Base-by-base conservation (phyloP, 2,888 invertebrate species). In the Cheiracanthium punctorium region DNA sequence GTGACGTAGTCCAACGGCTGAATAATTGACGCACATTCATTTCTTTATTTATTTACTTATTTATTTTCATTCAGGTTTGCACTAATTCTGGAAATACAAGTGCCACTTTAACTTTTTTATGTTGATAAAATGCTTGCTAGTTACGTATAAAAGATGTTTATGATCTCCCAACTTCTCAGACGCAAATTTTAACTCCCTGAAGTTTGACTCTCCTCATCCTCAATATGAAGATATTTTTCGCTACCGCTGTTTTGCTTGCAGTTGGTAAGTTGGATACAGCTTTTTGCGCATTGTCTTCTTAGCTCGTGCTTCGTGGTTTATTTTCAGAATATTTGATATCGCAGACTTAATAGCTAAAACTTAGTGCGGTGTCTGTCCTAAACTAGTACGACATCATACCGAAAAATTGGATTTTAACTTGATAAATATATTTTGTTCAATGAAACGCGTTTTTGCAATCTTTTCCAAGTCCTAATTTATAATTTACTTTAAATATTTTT, bases 181-280 rank as follows among this genome's bases (percentile, higher is more conserved):
- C 32, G 30, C 4, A 43, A 43, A 71, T 24, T 37, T 71, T 64
- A 24, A 30, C 30, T 48, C 30, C 10, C 24, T 52, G n/a, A 43
- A 20, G 20, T 67, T 75, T 30, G 33, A 72, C 1, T 52, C 37
- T 7, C 41, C 29, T 72, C 14, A 10, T n/a, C n/a, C n/a, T n/a
- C 37, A 85, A 70, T n/a, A 85, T 85, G 84, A 85, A 79, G 29
- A 65, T 77, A 14, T 52, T 58, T 41, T 72, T 85, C 17, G 79
- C 58, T 12, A 64, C 76, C 37, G 12, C 33, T 76, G 29, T 70
- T n/a, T 37, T 82, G 67, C 29, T 82, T 10, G 84, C 74, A 33
- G 24, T 85, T 67, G 79, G 84, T 85, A 74, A 85, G 84, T 74
- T 32, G 1, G 30, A 67, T n/a, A n/a, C n/a, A n/a, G n/a, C n/a